phyloP scores from a whole-genome alignment of 1,140 invertebrate species.

The Panagrolaimus sp. region DNA sequence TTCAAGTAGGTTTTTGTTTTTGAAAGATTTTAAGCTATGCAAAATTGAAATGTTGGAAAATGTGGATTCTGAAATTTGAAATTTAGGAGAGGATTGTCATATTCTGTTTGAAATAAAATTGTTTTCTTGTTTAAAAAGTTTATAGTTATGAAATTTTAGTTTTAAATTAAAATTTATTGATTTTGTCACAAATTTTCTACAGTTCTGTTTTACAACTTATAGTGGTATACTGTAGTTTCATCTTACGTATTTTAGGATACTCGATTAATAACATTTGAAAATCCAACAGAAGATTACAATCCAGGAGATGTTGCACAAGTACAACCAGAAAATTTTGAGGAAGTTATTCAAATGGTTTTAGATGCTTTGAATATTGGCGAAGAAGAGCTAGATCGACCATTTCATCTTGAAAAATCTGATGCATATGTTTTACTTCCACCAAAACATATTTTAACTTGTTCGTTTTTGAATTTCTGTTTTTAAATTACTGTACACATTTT shows the following conservation, averaged over 20 bases:
- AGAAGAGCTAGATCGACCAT: constrained; percentile 23
- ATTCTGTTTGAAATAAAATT: too few relatives aligned
- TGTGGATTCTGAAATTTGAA: too few relatives aligned
- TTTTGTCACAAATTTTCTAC: too few relatives aligned
- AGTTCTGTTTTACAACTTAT: too few relatives aligned
- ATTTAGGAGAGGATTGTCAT: too few relatives aligned
- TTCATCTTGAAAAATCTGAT: constrained; percentile 58
- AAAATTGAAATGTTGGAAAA: too few relatives aligned
- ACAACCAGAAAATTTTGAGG: constrained; percentile 71
- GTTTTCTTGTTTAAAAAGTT: too few relatives aligned
- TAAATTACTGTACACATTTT: constrained; percentile 44
- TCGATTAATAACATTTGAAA: constrained; percentile 66
- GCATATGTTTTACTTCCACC: constrained; percentile 65
- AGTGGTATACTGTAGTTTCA: too few relatives aligned
- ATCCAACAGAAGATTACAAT: constrained; percentile 27
- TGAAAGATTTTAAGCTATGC: too few relatives aligned
- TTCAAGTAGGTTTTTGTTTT: constrained; percentile 22
- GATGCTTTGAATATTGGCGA: constrained; percentile 64
- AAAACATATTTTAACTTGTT: constrained; percentile 21
- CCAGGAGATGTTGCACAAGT: constrained; percentile 81
- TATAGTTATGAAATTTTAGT: too few relatives aligned
- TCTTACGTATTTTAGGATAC: constrained; percentile 74
- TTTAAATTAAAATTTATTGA: too few relatives aligned
- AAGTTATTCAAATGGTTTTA: constrained; percentile 72
- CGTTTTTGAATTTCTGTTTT: constrained; percentile 59